Evolutionary conservation across 2,888 invertebrate species (phyloP).

Genomic region (Bombyx huttoni): DNA sequence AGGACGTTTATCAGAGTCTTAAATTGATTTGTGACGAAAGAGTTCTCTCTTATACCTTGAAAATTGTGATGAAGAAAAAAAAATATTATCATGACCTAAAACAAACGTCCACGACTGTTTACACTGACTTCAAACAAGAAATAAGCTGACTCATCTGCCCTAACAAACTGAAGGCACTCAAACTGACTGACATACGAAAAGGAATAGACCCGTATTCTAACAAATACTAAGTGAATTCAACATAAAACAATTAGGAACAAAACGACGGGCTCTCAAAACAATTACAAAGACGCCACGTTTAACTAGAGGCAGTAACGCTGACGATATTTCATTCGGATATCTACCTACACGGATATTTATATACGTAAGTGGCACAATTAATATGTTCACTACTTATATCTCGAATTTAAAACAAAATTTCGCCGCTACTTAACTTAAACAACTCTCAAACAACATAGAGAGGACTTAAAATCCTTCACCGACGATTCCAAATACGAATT

Average conservation of each 20-base stretch:
- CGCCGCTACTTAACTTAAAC: constrained; percentile 59
- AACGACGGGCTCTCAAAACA: constrained; percentile 14
- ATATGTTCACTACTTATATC: constrained; percentile 54
- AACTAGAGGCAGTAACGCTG: constrained; percentile 33
- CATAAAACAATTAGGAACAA: constrained; percentile 6
- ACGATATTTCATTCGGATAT: constrained; percentile 31
- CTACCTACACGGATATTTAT: constrained; percentile 27
- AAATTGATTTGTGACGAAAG: too few species aligned
- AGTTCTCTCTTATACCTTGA: too few species aligned
- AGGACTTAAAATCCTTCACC: constrained; percentile 67
- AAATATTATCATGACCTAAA: constrained; percentile 13
- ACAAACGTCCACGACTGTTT: constrained; percentile 17
- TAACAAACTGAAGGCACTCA: constrained; percentile 18
- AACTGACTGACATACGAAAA: constrained; percentile 12
- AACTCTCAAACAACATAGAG: constrained; percentile 56
- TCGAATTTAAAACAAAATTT: constrained; percentile 53
- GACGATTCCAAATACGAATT: constrained; percentile 65
- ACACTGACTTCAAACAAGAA: constrained; percentile 9
- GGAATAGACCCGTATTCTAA: constrained; percentile 12
- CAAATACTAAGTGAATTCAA: constrained; percentile 11
- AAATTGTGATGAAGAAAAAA: neutral
- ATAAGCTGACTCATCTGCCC: constrained; percentile 16
- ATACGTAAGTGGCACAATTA: constrained; percentile 46
- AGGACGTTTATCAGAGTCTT: too few species aligned
- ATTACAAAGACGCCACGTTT: constrained; percentile 22